Evolutionary conservation across 2,113 vertebrate species (phyloP), one percentile per base, ranked within the genome.

Genomic region (Aspiorhynchus laticeps): DNA sequence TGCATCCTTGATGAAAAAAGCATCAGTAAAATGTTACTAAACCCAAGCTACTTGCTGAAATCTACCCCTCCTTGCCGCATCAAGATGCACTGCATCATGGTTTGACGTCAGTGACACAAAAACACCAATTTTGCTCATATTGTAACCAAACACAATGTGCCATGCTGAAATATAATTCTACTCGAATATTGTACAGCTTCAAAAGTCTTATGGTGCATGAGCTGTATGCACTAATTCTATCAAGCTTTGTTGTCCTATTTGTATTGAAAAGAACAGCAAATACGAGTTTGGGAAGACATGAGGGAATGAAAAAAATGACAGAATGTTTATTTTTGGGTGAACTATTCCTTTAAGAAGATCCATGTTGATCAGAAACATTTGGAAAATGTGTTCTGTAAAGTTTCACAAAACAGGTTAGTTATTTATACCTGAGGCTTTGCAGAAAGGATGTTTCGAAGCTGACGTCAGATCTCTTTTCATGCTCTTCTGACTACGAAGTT

Each of bases 401-500:
- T 24, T 24, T 74, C 43, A 36, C 24, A n/a, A n/a, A n/a, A 4
- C 63, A 19, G 36, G 15, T 76, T 24, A 69, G 15, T 8, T 21
- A 79, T 46, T 81, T 28, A 14, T 91, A 93, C 92, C 91, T 92
- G 75, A 75, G 12, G 36, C 56, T n/a, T 80, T 69, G 26, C 33
- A 71, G 77, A 31, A 21, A 84, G 17, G 75, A 85, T 36, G 46
- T 85, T 78, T 85, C 14, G 31, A 33, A 80, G 24, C 21, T 19
- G 80, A 33, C 10, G 12, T 36, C 28, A n/a, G 24, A 56, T 51
- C 28, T 73, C 26, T 36, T 61, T 85, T 80, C 0, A 2, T 33
- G 41, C 82, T 83, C 24, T 24, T 12, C 87, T 75, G 88, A 10
- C 33, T 59, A 2, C 86, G 46, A 3, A 36, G 24, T 59, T 82